Conservation (phyloP, 2,797 vertebrate species). For the Chiloscyllium punctatum region DNA sequence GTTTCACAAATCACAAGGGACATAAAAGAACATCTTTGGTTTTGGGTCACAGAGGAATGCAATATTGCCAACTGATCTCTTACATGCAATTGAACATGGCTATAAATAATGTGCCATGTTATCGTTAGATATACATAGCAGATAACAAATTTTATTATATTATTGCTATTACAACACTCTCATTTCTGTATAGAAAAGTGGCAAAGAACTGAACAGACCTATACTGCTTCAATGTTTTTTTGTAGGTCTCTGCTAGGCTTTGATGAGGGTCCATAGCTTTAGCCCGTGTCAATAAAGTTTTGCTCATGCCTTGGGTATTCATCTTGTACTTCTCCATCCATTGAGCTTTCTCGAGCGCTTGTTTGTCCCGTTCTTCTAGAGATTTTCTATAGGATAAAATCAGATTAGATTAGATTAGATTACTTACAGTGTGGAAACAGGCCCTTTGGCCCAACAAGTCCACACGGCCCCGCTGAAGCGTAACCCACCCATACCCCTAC, state of each 20-base stretch:
- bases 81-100: background rate
- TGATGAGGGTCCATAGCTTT: conserved; percentile 81
- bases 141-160: background rate
- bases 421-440: too few species aligned
- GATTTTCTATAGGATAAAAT: conserved; percentile 59
- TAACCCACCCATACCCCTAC: too few species aligned
- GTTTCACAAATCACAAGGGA: background rate
- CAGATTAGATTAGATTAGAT: too few species aligned
- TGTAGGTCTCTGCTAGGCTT: conserved; percentile 72
- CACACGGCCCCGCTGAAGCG: too few species aligned
- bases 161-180: background rate
- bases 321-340: conserved; percentile 72
- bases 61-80: background rate
- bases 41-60: background rate
- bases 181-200: background rate
- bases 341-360: conserved; percentile 58
- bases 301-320: conserved; percentile 69
- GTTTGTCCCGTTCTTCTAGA: conserved; percentile 66
- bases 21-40: background rate
- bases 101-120: background rate
- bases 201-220: conserved; percentile 58
- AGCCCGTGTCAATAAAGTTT: conserved; percentile 67
- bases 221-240: conserved; percentile 70
- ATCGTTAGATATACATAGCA: background rate
- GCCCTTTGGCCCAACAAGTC: too few species aligned